A percentile compares a stretch with the other conserved stretches of the same genome.
phyloP scores from a whole-genome alignment of 2,888 invertebrate species.

The Sinotaia quadrata region DNA sequence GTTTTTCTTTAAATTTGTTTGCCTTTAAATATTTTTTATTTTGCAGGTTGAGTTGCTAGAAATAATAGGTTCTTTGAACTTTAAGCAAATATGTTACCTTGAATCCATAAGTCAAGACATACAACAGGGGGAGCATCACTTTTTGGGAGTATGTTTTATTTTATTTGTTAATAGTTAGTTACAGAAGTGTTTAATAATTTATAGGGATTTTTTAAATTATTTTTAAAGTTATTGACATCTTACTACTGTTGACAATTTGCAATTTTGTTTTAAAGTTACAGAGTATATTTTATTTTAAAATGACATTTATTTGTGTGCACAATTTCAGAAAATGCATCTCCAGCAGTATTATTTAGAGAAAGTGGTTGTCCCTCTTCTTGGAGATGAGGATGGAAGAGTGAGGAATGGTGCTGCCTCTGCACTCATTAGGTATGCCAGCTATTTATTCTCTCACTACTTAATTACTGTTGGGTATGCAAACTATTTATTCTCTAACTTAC shows the following conservation, averaged over 20 bases:
- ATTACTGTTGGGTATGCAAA: not conserved
- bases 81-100: conserved; percentile 76
- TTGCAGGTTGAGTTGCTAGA: conserved; percentile 79
- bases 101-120: conserved; percentile 65
- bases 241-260: no score
- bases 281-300: no score
- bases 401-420: conserved; percentile 81
- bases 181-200: conserved; percentile 1
- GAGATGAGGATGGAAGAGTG: conserved; percentile 85
- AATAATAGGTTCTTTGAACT: conserved; percentile 77
- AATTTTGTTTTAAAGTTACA: no score
- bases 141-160: conserved; percentile 58
- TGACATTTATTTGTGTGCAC: no score
- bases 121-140: conserved; percentile 52
- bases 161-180: no score
- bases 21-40: conserved; percentile 22
- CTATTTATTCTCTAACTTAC: not conserved
- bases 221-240: no score
- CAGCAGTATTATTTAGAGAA: conserved; percentile 78
- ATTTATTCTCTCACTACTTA: no score
- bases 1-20: no score
- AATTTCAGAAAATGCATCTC: conserved; percentile 56
- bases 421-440: conserved; percentile 80
- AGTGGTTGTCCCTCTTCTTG: conserved; percentile 79
- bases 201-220: not conserved